Evolutionary conservation across 2,888 invertebrate genomes (phyloP).

Genomic region (Rhamphomyia laevipes): DNA sequence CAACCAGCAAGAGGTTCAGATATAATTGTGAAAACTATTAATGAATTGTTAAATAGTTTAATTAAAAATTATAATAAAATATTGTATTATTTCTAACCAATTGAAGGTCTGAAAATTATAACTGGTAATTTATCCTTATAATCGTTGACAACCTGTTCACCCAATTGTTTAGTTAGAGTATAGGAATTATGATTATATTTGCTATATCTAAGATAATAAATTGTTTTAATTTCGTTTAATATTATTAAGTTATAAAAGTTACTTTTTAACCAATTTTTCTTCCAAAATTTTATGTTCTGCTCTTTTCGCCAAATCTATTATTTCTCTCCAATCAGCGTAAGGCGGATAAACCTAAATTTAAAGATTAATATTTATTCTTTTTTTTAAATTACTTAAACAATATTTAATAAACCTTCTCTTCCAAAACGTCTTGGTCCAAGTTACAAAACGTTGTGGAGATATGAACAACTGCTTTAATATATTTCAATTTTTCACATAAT

Average conservation of each 20-base stretch:
- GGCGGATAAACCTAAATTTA: conserved; percentile 19
- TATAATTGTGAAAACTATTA: conserved; percentile 15
- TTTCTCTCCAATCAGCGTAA: conserved; percentile 54
- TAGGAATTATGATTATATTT: conserved; percentile 62
- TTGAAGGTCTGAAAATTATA: conserved; percentile 76
- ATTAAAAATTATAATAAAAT: too few relatives aligned
- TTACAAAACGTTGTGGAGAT: conserved; percentile 84
- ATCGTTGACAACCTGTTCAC: conserved; percentile 67
- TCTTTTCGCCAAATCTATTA: conserved; percentile 52
- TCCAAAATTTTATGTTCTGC: conserved; percentile 43
- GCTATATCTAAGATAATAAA: not conserved
- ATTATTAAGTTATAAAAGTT: conserved; percentile 6
- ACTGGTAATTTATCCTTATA: conserved; percentile 50
- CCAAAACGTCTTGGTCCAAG: conserved; percentile 57
- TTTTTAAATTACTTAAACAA: not conserved
- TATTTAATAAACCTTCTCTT: conserved; percentile 47
- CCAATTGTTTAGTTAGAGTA: conserved; percentile 78
- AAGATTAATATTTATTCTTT: not conserved
- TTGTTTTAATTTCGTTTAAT: too few relatives aligned
- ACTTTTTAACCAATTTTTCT: conserved; percentile 50
- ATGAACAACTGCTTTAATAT: conserved; percentile 54
- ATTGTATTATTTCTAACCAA: conserved; percentile 42
- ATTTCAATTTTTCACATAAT: conserved; percentile 44
- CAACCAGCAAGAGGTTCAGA: conserved; percentile 64
- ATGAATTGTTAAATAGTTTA: not conserved